Evolutionary conservation across 2,797 vertebrate species (phyloP), one percentile per base, ranked within the genome.

Genomic region (Miichthys miiuy): DNA sequence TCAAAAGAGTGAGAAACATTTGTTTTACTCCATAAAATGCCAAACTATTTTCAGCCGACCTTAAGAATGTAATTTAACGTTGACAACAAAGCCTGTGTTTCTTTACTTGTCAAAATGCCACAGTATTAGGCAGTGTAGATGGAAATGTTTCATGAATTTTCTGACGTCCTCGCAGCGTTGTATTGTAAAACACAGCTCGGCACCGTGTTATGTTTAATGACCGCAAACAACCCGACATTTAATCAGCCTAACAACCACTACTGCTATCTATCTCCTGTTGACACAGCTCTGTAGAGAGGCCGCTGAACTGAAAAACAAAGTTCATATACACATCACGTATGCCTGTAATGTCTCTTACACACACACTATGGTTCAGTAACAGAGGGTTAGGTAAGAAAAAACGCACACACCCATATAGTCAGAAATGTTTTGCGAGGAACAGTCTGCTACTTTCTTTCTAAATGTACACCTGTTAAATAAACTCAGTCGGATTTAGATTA

Each of bases 1-100:
- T 86, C 75, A 87, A 80, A 86, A 68, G 27, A 34, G 14, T 57
- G 42, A 52, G 77, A 75, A 65, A 68, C 48, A 51, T 77, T 80
- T 46, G 34, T 84, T 79, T 82, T 78, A 20, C 70, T 74, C n/a
- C 41, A 46, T 72, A 67, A 73, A 38, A 72, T 51, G 72, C 52
- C 23, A 25, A 52, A n/a, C 23, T 84, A 54, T 87, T 81, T 83
- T 66, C 50, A 50, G 21, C 70, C 56, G 5, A 41, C 50, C 50
- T 23, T 60, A 62, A 76, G 20, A 80, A 71, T 51, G 27, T 52
- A 63, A 68, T 82, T 81, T 2, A 66, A 67, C 74, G 77, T 56
- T 75, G 21, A 34, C 58, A 83, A 54, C 70, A 80, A 77, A 81
- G 52, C 62, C 38, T 58, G 64, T 23, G 0, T 85, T 80, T 80